phyloP scores from a whole-genome alignment of 1,140 invertebrate species.

The Semibalanus balanoides region DNA sequence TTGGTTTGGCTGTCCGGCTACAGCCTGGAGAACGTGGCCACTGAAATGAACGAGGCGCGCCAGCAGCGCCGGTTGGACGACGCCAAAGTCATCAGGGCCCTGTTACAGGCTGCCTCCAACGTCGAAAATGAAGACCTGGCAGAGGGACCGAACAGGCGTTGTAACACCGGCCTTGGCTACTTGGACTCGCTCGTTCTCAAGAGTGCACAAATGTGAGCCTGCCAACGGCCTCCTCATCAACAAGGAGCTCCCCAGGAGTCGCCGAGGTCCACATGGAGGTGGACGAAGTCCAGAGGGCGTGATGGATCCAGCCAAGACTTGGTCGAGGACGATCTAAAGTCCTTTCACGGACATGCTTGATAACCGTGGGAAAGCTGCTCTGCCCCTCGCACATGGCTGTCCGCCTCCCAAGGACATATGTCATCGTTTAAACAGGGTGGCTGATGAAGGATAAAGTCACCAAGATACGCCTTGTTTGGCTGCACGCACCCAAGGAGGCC shows the following conservation, averaged over 20 bases:
- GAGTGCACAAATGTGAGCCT: no score
- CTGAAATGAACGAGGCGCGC: constrained; percentile 6
- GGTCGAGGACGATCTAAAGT: no score
- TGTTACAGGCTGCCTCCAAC: neutral
- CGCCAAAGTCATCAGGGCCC: no score
- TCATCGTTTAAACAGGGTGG: neutral
- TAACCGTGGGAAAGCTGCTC: constrained; percentile 5
- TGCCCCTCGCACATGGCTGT: constrained; percentile 6
- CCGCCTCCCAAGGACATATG: constrained; percentile 5
- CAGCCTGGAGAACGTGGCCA: neutral
- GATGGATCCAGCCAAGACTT: neutral
- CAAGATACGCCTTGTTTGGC: constrained; percentile 8
- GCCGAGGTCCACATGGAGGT: constrained; percentile 4
- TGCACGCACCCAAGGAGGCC: constrained; percentile 7
- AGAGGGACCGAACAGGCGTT: neutral
- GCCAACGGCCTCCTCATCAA: no score
- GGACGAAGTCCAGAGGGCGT: neutral
- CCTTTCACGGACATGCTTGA: constrained; percentile 10
- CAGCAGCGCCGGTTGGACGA: constrained; percentile 6
- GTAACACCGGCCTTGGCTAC: neutral
- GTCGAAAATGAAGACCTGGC: neutral
- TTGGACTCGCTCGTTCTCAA: neutral
- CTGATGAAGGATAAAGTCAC: constrained; percentile 3
- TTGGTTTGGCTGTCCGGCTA: constrained; percentile 10
- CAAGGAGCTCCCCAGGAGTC: no score